These are phyloP conservation scores for Zapornia atra DNA, from an alignment of 2,113 vertebrate genomes.

Conservation along the genomic window DNA sequence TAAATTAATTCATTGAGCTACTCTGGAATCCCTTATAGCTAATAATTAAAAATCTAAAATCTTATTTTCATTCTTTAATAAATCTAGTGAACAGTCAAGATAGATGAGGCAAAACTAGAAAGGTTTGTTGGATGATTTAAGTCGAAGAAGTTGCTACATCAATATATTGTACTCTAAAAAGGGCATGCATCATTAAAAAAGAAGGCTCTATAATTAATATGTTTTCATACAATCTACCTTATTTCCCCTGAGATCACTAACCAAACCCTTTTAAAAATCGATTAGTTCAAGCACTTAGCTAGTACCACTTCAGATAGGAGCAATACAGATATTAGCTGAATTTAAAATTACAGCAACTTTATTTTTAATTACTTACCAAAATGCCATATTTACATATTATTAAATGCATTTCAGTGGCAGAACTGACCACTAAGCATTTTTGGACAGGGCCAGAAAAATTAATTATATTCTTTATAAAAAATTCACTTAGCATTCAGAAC, in stretches of 20 bases:
- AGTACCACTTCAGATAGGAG: constrained; percentile 49
- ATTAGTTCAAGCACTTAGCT: constrained; percentile 68
- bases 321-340: constrained; percentile 57
- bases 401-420: constrained; percentile 72
- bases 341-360: constrained; percentile 71
- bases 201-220: constrained; percentile 62
- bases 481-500: constrained; percentile 73
- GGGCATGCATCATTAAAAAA: constrained; percentile 62
- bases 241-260: constrained; percentile 63
- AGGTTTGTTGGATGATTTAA: constrained; percentile 34
- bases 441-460: constrained; percentile 69
- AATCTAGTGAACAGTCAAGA: neutral
- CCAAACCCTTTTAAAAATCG: constrained; percentile 68
- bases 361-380: constrained; percentile 75
- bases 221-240: constrained; percentile 64
- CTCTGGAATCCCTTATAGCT: constrained; percentile 11
- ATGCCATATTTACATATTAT: constrained; percentile 78
- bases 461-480: constrained; percentile 67
- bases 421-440: constrained; percentile 78
- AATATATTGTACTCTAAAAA: constrained; percentile 58
- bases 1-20: constrained; percentile 40
- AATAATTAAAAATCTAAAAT: constrained; percentile 59
- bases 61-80: constrained; percentile 41
- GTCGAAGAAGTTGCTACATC: constrained; percentile 41
- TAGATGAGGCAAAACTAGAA: constrained; percentile 42